A percentile compares a stretch with the other conserved stretches of the same genome.
These are phyloP conservation scores for Labia minor DNA, from an alignment of 2,888 invertebrate genomes.

Conservation along the genomic window DNA sequence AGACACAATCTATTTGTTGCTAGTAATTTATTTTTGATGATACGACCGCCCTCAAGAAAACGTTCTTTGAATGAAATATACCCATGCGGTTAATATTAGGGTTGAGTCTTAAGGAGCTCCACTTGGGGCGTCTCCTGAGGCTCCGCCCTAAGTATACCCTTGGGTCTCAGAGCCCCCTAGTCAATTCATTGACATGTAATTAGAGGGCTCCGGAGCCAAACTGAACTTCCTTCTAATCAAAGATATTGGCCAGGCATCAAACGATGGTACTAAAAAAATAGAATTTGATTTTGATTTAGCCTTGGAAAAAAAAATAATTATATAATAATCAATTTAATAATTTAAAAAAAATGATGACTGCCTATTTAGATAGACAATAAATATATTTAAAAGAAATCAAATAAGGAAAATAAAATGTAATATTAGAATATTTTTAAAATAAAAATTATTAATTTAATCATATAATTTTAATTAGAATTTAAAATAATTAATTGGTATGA, in stretches of 20 bases:
- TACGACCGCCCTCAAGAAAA: constrained; percentile 7
- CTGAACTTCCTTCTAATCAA: background rate
- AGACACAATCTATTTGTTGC: constrained; percentile 13
- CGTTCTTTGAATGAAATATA: constrained; percentile 1
- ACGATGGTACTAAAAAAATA: too few species aligned
- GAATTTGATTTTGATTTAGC: too few species aligned
- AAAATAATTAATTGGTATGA: too few species aligned
- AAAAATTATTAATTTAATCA: too few species aligned
- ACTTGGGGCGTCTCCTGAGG: background rate
- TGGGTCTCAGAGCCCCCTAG: background rate
- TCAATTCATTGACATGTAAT: constrained; percentile 3
- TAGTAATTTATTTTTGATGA: constrained; percentile 13
- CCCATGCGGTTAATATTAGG: background rate
- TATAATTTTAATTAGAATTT: too few species aligned
- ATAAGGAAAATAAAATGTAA: too few species aligned
- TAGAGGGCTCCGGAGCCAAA: background rate
- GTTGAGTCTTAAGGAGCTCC: background rate
- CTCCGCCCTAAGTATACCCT: constrained; percentile 7
- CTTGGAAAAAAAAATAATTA: too few species aligned
- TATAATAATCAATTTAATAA: too few species aligned
- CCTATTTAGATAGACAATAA: too few species aligned
- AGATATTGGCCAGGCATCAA: background rate
- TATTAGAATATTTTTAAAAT: too few species aligned
- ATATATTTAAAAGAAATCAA: too few species aligned
- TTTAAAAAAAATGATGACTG: too few species aligned